A percentile compares a stretch with the other conserved stretches of the same genome.
These are phyloP conservation scores for Pelusios castaneus DNA, from an alignment of 2,113 vertebrate genomes.

Conservation along the genomic window DNA sequence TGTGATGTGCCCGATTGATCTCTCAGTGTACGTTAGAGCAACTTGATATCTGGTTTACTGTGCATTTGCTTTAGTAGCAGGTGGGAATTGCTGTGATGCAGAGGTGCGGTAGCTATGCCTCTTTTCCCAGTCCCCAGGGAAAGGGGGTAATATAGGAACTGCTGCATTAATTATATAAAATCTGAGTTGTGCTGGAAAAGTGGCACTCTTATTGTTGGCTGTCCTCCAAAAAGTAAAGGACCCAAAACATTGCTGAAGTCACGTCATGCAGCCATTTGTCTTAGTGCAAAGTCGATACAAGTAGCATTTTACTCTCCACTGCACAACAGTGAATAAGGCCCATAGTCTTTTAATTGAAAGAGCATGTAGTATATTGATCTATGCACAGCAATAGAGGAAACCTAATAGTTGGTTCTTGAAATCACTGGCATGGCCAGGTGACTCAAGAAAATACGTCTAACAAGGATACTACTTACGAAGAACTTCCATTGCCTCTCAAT, in stretches of 20 bases:
- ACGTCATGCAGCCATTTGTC: background rate
- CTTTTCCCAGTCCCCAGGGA: too few relatives aligned
- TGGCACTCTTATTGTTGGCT: background rate
- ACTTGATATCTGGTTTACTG: background rate
- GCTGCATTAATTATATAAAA: too few relatives aligned
- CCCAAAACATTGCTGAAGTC: background rate
- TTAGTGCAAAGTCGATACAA: background rate
- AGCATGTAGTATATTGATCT: background rate
- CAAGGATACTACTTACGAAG: too few relatives aligned
- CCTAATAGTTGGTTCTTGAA: background rate
- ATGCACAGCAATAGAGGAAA: background rate
- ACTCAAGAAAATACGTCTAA: background rate
- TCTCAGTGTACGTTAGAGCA: background rate
- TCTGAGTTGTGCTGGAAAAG: too few relatives aligned
- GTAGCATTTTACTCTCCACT: background rate
- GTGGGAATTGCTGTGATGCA: background rate
- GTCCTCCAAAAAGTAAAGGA: background rate
- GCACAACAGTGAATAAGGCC: background rate
- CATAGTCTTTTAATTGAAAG: background rate
- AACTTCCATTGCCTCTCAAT: background rate
- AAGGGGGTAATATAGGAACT: too few relatives aligned
- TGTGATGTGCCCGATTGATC: background rate
- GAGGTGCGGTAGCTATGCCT: background rate
- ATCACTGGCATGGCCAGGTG: background rate
- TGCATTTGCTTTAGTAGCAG: background rate